Percentiles rank a stretch among this genome's conserved stretches.
Evolutionary conservation across 2,888 invertebrate species (phyloP).

Genomic region (Dastarcus helophoroides): DNA sequence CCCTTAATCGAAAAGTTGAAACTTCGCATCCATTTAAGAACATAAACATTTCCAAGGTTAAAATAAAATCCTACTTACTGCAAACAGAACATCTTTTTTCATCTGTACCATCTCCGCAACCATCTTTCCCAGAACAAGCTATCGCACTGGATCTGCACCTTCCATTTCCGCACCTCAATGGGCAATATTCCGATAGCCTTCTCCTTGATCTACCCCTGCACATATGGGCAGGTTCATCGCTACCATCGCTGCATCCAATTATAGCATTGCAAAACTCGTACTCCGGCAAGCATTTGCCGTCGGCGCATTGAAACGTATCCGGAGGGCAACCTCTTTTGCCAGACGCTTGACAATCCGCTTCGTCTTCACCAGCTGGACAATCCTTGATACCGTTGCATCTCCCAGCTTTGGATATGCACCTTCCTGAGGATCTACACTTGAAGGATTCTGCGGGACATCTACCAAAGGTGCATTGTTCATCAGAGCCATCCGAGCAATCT

Average conservation of each 20-base stretch:
- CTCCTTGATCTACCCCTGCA: slow-evolving; percentile 51
- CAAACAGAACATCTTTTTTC: slow-evolving; percentile 76
- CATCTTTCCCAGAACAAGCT: slow-evolving; percentile 80
- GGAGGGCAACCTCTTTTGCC: slow-evolving; percentile 53
- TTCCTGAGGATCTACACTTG: slow-evolving; percentile 53
- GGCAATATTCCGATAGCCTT: slow-evolving; percentile 52
- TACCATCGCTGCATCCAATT: slow-evolving; percentile 72
- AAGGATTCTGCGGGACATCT: slow-evolving; percentile 63
- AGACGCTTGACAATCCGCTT: slow-evolving; percentile 47
- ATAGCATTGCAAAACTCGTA: slow-evolving; percentile 89
- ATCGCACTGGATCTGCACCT: slow-evolving; percentile 81
- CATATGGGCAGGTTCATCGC: slow-evolving; percentile 74
- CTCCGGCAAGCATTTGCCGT: slow-evolving; percentile 79
- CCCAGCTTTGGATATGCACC: slow-evolving; percentile 67
- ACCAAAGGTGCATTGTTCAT: slow-evolving; percentile 64
- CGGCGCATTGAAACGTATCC: slow-evolving; percentile 73
- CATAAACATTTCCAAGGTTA: neutral
- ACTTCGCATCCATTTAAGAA: neutral
- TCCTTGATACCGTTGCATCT: slow-evolving; percentile 71
- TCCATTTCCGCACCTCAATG: slow-evolving; percentile 76
- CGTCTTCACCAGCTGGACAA: slow-evolving; percentile 68
- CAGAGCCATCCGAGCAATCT: slow-evolving; percentile 78
- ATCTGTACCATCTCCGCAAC: slow-evolving; percentile 84
- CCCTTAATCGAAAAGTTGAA: too few relatives aligned
- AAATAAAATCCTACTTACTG: slow-evolving; percentile 53